phyloP scores from a whole-genome alignment of 2,888 invertebrate genomes.

The Orthosia incerta region DNA sequence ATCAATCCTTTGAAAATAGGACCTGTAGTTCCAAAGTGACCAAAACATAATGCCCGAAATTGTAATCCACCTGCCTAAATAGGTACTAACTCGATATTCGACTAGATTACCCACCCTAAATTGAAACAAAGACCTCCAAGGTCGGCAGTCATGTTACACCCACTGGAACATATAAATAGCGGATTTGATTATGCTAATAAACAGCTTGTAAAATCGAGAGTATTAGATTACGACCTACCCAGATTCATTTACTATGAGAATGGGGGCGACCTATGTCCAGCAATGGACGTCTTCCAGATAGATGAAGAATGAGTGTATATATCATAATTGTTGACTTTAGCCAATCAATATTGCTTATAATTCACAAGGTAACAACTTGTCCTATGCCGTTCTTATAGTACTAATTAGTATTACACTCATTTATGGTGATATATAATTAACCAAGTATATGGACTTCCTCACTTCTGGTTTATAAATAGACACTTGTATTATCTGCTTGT shows the following conservation, averaged over 20 bases:
- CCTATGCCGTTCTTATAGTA: constrained; percentile 6
- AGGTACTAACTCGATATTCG: constrained; percentile 11
- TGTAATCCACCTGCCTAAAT: not conserved
- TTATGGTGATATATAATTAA: constrained; percentile 30
- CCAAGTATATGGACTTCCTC: constrained; percentile 12
- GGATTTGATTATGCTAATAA: constrained; percentile 39
- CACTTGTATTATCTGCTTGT: not conserved
- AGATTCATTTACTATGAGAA: constrained; percentile 1
- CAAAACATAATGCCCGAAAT: not conserved
- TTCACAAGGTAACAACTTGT: constrained; percentile 21
- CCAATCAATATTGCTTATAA: constrained; percentile 20
- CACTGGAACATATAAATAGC: constrained; percentile 29
- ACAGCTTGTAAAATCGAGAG: constrained; percentile 28
- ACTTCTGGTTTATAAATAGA: constrained; percentile 17
- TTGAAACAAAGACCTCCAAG: constrained; percentile 32
- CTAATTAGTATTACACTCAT: constrained; percentile 28
- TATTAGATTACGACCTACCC: not conserved
- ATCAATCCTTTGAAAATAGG: not conserved
- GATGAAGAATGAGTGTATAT: not conserved
- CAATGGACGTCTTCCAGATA: not conserved
- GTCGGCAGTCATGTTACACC: constrained; percentile 36
- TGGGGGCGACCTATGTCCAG: not conserved
- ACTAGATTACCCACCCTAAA: constrained; percentile 1
- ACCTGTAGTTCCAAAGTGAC: not conserved
- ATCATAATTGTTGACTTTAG: not conserved